Conservation (phyloP, 2,113 vertebrate genomes). For the Halichoerus grypus region DNA sequence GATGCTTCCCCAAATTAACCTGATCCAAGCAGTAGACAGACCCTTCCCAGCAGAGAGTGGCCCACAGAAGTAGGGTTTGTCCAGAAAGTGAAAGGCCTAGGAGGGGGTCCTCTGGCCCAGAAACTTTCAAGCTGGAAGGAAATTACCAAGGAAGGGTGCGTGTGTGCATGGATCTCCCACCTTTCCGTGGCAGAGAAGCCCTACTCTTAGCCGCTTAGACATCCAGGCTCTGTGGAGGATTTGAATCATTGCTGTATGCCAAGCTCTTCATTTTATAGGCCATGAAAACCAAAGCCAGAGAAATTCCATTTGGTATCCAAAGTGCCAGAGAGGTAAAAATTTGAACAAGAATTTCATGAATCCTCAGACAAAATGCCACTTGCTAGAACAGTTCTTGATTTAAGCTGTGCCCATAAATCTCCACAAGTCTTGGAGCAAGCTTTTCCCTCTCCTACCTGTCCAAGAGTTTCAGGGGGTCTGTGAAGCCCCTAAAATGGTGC, state of each 20-base stretch:
- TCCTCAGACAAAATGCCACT: neutral
- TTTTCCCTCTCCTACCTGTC: neutral
- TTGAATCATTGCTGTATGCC: neutral
- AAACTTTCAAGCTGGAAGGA: neutral
- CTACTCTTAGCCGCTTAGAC: neutral
- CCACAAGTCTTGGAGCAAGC: neutral
- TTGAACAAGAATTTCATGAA: neutral
- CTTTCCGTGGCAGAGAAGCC: neutral
- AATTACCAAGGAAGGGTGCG: neutral
- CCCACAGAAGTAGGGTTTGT: constrained; percentile 41
- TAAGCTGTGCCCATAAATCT: neutral
- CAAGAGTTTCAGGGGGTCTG: neutral
- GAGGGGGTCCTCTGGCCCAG: neutral
- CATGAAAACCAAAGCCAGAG: neutral
- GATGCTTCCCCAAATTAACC: constrained; percentile 64
- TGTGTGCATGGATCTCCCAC: neutral
- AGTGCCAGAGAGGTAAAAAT: neutral
- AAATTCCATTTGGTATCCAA: neutral
- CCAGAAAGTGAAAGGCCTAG: neutral
- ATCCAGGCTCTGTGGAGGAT: neutral
- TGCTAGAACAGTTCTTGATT: neutral
- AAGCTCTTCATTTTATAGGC: neutral
- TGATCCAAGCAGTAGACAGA: constrained; percentile 19
- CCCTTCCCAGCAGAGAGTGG: neutral
- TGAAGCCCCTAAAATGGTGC: neutral